phyloP scores from a whole-genome alignment of 2,888 invertebrate species.

The Apeira syringaria region DNA sequence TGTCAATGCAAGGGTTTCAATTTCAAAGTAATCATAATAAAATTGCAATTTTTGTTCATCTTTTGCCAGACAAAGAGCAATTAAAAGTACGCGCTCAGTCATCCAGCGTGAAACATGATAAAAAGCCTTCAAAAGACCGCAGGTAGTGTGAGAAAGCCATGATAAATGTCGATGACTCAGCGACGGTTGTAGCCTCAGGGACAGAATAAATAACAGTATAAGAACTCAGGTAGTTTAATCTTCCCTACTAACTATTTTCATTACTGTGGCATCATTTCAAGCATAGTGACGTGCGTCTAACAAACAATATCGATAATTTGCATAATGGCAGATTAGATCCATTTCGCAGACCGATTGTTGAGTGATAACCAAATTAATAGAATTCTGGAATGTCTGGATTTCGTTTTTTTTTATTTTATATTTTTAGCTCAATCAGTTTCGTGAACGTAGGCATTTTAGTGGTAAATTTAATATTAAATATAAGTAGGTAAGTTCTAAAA shows the following conservation, averaged over 20 bases:
- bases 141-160: conserved; percentile 10
- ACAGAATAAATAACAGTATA: too few relatives aligned
- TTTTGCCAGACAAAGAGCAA: not conserved
- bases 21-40: too few relatives aligned
- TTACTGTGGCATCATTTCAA: conserved; percentile 4
- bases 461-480: too few relatives aligned
- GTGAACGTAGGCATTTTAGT: too few relatives aligned
- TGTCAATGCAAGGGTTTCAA: too few relatives aligned
- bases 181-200: conserved; percentile 1
- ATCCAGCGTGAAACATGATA: conserved; percentile 3
- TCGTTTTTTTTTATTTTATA: too few relatives aligned
- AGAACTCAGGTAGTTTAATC: not conserved
- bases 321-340: conserved; percentile 4
- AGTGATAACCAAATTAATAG: too few relatives aligned
- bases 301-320: conserved; percentile 10
- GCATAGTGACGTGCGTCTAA: conserved; percentile 8
- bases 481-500: too few relatives aligned
- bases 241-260: not conserved
- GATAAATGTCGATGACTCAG: conserved; percentile 22
- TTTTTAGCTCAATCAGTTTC: too few relatives aligned
- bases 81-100: not conserved
- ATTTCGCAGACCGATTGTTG: conserved; percentile 1
- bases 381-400: too few relatives aligned
- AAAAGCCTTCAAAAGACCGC: conserved; percentile 7
- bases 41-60: too few relatives aligned